These are phyloP conservation scores for Triplophysa yarkandensis DNA, from an alignment of 2,797 vertebrate species.

Conservation along the genomic window DNA sequence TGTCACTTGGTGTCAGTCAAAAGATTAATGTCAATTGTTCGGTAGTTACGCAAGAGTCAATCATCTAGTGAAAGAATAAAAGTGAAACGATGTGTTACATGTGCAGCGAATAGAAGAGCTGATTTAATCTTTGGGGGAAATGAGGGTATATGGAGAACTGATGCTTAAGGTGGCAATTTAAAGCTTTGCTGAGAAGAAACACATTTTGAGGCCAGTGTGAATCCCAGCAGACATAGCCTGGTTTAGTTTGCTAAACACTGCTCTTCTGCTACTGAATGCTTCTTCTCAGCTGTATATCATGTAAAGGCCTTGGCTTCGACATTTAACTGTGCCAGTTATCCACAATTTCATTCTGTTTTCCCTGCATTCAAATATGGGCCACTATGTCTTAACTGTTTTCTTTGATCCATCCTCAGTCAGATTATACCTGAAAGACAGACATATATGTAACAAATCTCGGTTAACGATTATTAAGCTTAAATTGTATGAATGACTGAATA, in stretches of 20 bases:
- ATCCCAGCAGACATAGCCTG: constrained; percentile 53
- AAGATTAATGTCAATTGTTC: background rate
- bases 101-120: background rate
- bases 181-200: constrained; percentile 1
- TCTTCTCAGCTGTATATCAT: background rate
- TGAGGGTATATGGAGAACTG: background rate
- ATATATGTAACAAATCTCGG: background rate
- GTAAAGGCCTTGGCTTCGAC: background rate
- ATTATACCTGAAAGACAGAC: constrained; percentile 81
- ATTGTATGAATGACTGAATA: background rate
- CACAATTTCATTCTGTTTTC: background rate
- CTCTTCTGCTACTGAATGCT: constrained; percentile 14
- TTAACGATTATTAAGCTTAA: background rate
- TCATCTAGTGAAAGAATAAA: background rate
- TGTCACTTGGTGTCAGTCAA: background rate
- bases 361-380: background rate
- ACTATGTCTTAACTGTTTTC: constrained; percentile 64
- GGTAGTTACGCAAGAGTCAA: background rate
- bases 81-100: background rate
- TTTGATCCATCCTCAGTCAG: constrained; percentile 87
- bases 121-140: background rate
- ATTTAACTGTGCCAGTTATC: constrained; percentile 14
- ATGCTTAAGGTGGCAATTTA: background rate
- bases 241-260: constrained; percentile 42
- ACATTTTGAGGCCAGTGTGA: constrained; percentile 30